Evolutionary conservation across 2,797 vertebrate species (phyloP), one percentile per base, ranked within the genome.

Genomic region (Cheirogaleus major): DNA sequence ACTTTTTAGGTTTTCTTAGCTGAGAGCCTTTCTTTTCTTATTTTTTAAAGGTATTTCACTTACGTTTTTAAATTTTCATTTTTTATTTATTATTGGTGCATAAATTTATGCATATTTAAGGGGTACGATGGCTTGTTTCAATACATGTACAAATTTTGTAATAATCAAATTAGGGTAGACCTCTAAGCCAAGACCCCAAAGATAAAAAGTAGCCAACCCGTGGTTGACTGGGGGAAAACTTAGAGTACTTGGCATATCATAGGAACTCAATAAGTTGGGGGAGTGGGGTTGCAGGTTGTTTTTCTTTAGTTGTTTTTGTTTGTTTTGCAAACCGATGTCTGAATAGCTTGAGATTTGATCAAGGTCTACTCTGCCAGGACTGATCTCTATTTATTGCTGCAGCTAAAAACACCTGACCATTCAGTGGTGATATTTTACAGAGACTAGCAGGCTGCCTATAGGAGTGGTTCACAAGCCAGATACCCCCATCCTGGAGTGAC

Each of bases 341-440:
- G 80, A 95, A 83, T 70, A 83, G 43, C 70, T 81, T 84, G 79
- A 93, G 61, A 80, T 87, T 73, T 78, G 61, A 43, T 93, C 92
- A 65, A 72, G 32, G 55, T 81, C 76, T 96, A 4, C 45, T 65
- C 0, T 61, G 35, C 59, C 72, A 81, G 25, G 78, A 73, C 38
- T n/a, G 52, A 78, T 81, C 59, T 81, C 55, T 84, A 20, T 45
- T 72, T 72, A 65, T 8, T 30, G 9, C 76, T 69, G 43, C 70
- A 92, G 48, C 78, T 63, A 27, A 73, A 84, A 90, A 52, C 23
- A 11, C 38, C 70, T 94, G 80, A 78, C 48, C 55, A 61, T 48
- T 95, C 23, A 14, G 50, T 4, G 9, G 22, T 92, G 86, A 61
- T n/a, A 35, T 91, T 79, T 91, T 41, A 20, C 10, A 89, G 67